A percentile compares a stretch with the other conserved stretches of the same genome.
Conservation (phyloP, 2,113 vertebrate genomes). For the Propithecus coquereli region DNA sequence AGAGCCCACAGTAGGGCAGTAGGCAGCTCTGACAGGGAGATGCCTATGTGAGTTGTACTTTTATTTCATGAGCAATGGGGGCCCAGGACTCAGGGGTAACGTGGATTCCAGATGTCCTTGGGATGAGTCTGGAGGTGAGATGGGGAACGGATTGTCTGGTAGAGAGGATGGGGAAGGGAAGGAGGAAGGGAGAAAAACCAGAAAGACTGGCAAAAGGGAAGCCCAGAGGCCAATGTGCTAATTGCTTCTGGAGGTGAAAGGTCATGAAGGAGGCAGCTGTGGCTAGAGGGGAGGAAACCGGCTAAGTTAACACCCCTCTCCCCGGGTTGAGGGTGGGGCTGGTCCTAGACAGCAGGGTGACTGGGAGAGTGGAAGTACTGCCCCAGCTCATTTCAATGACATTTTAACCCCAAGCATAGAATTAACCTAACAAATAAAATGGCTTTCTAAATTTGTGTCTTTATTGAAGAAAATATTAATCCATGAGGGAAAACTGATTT, state of each 20-base stretch:
- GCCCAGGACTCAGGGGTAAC: neutral
- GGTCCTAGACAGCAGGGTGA: rapidly evolving
- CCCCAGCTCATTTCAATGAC: neutral
- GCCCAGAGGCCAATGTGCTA: neutral
- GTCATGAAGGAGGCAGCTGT: neutral
- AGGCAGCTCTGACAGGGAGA: neutral
- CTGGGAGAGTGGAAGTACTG: neutral
- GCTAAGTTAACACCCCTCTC: neutral
- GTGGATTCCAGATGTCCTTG: neutral
- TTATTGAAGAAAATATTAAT: neutral
- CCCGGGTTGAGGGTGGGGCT: neutral
- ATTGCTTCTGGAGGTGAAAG: neutral
- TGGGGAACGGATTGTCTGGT: neutral
- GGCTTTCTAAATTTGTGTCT: neutral
- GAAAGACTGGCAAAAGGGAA: neutral
- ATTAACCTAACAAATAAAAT: neutral
- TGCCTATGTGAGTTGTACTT: neutral
- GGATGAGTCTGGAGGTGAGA: neutral
- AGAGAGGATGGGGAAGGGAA: neutral
- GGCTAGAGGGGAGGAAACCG: neutral
- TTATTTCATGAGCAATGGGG: neutral
- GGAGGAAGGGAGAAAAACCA: neutral
- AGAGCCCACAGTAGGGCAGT: neutral
- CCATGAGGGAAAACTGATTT: neutral
- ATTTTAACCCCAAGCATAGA: neutral